Percentiles rank a stretch among this genome's conserved stretches.
These are phyloP conservation scores for Meriones unguiculatus DNA, from an alignment of 2,113 vertebrate genomes.

Conservation along the genomic window DNA sequence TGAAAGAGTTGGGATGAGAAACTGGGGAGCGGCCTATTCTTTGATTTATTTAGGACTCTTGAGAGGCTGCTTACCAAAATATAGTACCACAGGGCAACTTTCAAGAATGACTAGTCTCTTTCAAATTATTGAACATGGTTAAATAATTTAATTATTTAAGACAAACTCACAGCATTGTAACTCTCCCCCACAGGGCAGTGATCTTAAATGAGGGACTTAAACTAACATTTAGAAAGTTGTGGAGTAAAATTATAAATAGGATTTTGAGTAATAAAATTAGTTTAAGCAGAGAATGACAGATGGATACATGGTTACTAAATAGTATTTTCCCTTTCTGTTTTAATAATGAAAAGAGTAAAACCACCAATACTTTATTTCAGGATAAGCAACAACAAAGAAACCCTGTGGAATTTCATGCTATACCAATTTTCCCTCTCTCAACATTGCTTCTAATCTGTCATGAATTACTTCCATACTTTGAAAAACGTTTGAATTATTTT, in stretches of 20 bases:
- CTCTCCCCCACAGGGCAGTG: neutral
- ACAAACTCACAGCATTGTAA: neutral
- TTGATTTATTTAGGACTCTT: constrained; percentile 9
- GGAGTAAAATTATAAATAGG: neutral
- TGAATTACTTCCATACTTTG: constrained; percentile 35
- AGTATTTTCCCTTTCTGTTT: neutral
- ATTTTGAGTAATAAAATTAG: constrained; percentile 28
- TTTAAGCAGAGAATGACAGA: neutral
- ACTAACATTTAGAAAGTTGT: neutral
- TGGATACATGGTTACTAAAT: neutral
- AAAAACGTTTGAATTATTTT: constrained; percentile 51
- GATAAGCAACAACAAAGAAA: neutral
- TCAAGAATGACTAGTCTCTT: neutral
- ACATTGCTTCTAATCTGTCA: neutral
- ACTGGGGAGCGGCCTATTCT: neutral
- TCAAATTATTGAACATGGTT: constrained; percentile 26
- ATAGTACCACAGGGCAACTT: neutral
- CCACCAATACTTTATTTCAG: neutral
- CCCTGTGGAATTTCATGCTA: neutral
- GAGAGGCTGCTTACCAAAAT: neutral
- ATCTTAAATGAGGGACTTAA: constrained; percentile 20
- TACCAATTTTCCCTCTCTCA: neutral
- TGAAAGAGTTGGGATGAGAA: neutral
- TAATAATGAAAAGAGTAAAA: constrained; percentile 11
- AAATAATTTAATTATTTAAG: constrained; percentile 1